phyloP scores from a whole-genome alignment of 2,888 invertebrate species.

The Lobophora halterata region DNA sequence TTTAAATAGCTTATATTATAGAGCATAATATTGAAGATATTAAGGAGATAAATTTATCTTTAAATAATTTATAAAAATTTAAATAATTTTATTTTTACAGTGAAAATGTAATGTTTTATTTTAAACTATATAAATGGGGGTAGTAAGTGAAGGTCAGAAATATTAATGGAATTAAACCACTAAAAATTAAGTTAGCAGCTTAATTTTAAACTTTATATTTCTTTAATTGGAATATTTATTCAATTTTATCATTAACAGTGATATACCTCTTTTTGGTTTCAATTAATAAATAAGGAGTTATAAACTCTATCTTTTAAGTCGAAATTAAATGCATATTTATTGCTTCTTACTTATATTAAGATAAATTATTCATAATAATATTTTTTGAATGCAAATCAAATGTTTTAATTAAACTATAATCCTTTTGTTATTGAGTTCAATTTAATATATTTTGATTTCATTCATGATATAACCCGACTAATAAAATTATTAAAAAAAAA shows the following conservation, averaged over 20 bases:
- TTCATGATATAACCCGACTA: constrained; percentile 67
- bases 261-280: constrained; percentile 83
- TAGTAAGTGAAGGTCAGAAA: too few relatives aligned
- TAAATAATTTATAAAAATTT: constrained; percentile 55
- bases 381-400: constrained; percentile 68
- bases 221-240: constrained; percentile 78
- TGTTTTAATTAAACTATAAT: constrained; percentile 65
- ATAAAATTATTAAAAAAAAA: constrained; percentile 76
- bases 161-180: constrained; percentile 72
- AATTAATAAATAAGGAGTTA: constrained; percentile 79
- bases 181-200: constrained; percentile 84
- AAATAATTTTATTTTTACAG: constrained; percentile 78
- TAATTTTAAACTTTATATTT: constrained; percentile 75
- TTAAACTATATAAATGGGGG: constrained; percentile 83
- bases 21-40: constrained; percentile 69
- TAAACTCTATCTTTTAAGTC: constrained; percentile 67
- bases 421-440: constrained; percentile 56
- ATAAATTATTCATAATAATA: constrained; percentile 63
- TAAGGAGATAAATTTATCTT: constrained; percentile 53
- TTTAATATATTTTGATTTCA: constrained; percentile 69
- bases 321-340: constrained; percentile 70
- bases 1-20: constrained; percentile 61
- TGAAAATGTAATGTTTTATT: constrained; percentile 85
- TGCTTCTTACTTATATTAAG: constrained; percentile 83
- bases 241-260: constrained; percentile 84